Evolutionary conservation across 1,140 invertebrate species (phyloP).

Genomic region (Neodiprion fabricii): DNA sequence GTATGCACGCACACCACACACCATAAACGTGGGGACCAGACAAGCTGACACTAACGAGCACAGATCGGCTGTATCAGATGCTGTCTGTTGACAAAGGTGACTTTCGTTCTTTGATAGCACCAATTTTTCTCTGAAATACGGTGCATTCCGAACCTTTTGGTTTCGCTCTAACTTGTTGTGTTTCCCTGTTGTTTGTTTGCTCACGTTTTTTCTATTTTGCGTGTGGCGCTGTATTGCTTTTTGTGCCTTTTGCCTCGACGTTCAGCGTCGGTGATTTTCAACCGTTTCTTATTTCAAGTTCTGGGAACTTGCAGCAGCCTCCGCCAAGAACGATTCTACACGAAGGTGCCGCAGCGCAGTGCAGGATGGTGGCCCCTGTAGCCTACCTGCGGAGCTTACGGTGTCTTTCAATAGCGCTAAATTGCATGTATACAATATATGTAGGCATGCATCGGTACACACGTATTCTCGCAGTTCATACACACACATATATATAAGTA

Average conservation of each 20-base stretch:
- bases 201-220: no score
- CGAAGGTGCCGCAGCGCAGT: neutral
- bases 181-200: no score
- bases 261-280: constrained; percentile 23
- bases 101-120: neutral
- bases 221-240: neutral
- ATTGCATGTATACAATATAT: neutral
- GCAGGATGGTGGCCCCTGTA: neutral
- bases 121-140: neutral
- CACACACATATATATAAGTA: neutral
- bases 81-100: neutral
- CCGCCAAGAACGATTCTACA: neutral
- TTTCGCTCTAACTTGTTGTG: neutral
- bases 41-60: no score
- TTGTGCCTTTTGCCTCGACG: neutral
- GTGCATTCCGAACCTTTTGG: neutral
- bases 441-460: neutral
- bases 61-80: neutral
- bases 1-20: no score
- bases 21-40: no score
- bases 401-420: neutral
- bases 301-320: constrained; percentile 23
- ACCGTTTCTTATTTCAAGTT: constrained; percentile 35
- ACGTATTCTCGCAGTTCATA: no score
- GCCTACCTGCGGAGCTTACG: neutral